Evolutionary conservation across 92 coral and sea anemone genomes (phyloP).

Genomic region (Heliopora coerulea): DNA sequence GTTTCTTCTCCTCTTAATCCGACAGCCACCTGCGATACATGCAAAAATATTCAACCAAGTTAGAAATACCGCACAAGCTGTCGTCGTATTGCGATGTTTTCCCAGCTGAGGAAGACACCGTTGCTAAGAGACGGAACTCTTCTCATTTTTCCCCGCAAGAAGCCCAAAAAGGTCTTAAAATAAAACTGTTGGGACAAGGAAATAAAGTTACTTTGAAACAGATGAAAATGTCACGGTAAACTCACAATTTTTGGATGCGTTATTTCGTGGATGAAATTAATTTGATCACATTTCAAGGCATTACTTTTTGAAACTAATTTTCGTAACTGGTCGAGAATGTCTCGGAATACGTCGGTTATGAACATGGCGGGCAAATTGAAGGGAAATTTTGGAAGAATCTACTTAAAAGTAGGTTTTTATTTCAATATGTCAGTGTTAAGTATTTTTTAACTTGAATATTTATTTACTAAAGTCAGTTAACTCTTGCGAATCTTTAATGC

Average conservation of each 20-base stretch:
- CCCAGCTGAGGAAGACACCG: not conserved
- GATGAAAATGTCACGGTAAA: no score
- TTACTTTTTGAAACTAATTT: not conserved
- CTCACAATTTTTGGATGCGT: no score
- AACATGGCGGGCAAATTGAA: constrained; percentile 39
- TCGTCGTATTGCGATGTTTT: not conserved
- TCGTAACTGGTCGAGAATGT: not conserved
- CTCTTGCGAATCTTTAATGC: no score
- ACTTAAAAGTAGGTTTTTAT: not conserved
- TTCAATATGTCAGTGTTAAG: not conserved
- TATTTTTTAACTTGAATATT: no score
- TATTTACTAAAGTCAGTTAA: no score
- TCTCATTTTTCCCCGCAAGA: no score
- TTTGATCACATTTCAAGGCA: no score
- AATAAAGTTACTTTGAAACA: not conserved
- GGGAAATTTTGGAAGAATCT: not conserved
- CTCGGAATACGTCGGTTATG: not conserved
- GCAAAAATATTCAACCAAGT: not conserved
- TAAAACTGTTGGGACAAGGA: not conserved
- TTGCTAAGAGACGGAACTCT: constrained; percentile 35
- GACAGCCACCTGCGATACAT: not conserved
- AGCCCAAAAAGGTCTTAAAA: no score
- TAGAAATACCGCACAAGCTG: not conserved
- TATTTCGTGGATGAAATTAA: no score
- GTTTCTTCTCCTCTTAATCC: constrained; percentile 2